phyloP scores from a whole-genome alignment of 2,113 vertebrate genomes.

The Vimba vimba region DNA sequence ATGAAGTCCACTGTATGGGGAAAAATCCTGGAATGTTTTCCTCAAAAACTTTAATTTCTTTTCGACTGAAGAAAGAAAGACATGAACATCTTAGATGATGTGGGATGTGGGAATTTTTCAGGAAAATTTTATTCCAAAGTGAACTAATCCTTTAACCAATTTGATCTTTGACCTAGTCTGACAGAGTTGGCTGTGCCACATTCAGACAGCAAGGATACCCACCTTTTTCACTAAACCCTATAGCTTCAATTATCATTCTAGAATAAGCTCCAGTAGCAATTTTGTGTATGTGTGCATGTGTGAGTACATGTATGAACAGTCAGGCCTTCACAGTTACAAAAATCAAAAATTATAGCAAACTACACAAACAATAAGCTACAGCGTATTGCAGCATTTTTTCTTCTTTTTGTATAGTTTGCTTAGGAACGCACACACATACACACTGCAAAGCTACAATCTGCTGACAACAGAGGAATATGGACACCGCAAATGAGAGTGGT shows the following conservation, averaged over 20 bases:
- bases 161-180: conserved; percentile 63
- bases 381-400: neutral
- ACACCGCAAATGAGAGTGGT: conserved; percentile 59
- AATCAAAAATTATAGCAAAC: neutral
- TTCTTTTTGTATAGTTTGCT: conserved; percentile 31
- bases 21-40: too few relatives aligned
- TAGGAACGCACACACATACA: conserved; percentile 39
- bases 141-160: conserved; percentile 43
- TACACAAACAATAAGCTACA: conserved; percentile 3
- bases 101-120: too few relatives aligned
- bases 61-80: too few relatives aligned
- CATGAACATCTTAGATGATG: too few relatives aligned
- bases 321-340: neutral
- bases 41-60: too few relatives aligned
- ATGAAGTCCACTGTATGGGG: too few relatives aligned
- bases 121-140: too few relatives aligned
- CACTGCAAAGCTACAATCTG: conserved; percentile 41
- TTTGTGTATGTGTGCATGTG: neutral
- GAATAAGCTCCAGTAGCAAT: conserved; percentile 29
- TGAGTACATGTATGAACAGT: neutral
- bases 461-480: conserved; percentile 54
- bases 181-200: conserved; percentile 38
- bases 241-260: conserved; percentile 19
- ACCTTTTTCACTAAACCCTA: conserved; percentile 39
- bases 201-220: conserved; percentile 23